phyloP scores from a whole-genome alignment of 2,797 vertebrate genomes.

The Mormyrus proboscirostris region DNA sequence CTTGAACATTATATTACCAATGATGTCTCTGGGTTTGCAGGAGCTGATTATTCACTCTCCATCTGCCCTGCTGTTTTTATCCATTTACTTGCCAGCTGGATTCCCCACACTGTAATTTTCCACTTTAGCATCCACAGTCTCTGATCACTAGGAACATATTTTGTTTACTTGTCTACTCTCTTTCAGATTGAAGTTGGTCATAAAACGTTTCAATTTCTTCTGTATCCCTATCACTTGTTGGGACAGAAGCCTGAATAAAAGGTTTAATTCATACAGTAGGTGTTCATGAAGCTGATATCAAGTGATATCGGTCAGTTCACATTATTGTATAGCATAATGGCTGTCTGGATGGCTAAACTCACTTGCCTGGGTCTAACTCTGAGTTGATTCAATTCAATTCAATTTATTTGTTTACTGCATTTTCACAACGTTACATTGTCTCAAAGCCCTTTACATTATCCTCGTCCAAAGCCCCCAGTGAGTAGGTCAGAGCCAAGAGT shows the following conservation, averaged over 20 bases:
- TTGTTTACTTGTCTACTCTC: neutral
- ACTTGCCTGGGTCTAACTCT: neutral
- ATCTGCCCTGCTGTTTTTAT: neutral
- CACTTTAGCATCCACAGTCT: neutral
- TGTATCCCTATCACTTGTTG: neutral
- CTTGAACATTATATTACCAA: neutral
- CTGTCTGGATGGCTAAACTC: neutral
- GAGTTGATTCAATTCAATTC: neutral
- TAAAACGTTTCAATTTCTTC: neutral
- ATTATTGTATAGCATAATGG: neutral
- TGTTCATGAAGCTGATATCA: neutral
- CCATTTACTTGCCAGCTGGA: neutral
- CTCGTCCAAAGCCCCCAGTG: neutral
- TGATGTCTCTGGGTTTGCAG: neutral
- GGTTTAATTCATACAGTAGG: neutral
- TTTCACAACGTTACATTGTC: neutral
- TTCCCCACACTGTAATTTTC: neutral
- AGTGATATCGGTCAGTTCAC: neutral
- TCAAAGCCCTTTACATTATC: neutral
- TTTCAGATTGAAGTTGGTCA: neutral
- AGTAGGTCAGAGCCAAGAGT: neutral
- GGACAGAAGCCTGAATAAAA: neutral
- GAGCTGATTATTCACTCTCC: neutral
- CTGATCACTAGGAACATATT: neutral
- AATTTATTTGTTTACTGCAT: neutral